A percentile compares a stretch with the other conserved stretches of the same genome.
phyloP scores from a whole-genome alignment of 2,113 vertebrate species.

The Leuciscus idus region DNA sequence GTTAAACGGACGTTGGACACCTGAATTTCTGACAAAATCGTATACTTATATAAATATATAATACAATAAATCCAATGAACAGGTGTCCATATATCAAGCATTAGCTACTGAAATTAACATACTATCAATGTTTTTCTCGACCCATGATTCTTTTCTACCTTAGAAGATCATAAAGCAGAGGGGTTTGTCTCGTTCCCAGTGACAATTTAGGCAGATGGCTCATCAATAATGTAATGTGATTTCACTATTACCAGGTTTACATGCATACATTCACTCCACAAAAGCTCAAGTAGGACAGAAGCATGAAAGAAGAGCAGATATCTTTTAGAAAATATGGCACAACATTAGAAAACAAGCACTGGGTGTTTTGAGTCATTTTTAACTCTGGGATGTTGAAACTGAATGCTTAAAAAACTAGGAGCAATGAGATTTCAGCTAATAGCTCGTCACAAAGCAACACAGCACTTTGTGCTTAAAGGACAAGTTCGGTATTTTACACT shows the following conservation, averaged over 20 bases:
- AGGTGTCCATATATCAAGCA: neutral
- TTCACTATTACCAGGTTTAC: slow-evolving; percentile 62
- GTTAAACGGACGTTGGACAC: slow-evolving; percentile 56
- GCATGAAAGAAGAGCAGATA: neutral
- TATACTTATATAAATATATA: too few relatives aligned
- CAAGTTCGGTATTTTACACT: too few relatives aligned
- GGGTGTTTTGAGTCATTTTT: neutral
- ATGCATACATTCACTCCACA: neutral
- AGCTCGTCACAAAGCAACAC: neutral
- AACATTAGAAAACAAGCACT: neutral
- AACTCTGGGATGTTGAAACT: neutral
- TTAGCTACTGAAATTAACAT: neutral
- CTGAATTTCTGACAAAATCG: slow-evolving; percentile 45
- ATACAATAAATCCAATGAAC: too few relatives aligned
- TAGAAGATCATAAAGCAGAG: neutral
- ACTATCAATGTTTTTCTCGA: neutral
- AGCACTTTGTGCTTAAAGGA: neutral
- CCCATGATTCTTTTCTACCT: neutral
- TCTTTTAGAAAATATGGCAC: neutral
- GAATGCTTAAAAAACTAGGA: neutral
- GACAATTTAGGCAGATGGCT: slow-evolving; percentile 66
- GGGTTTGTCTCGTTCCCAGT: neutral
- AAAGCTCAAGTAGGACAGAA: slow-evolving; percentile 9
- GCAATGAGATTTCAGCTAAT: neutral
- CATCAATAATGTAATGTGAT: slow-evolving; percentile 70